A percentile compares a stretch with the other conserved stretches of the same genome.
Conservation (phyloP, 2,113 vertebrate genomes). For the Oreochromis niloticus region DNA sequence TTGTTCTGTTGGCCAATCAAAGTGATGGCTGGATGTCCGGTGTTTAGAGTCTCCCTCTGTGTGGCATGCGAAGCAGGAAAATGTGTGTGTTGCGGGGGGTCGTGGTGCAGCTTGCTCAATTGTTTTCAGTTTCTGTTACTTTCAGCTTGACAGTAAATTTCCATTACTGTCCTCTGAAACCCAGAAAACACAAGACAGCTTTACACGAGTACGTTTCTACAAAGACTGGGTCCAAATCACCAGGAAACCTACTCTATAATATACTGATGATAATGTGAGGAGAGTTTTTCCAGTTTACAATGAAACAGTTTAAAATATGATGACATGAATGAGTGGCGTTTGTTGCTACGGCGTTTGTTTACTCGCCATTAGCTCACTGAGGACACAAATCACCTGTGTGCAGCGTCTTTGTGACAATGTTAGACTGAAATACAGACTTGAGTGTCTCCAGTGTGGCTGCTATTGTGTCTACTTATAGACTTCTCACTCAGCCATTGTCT, state of each 20-base stretch:
- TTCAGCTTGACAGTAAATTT: background rate
- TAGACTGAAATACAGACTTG: background rate
- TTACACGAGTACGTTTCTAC: background rate
- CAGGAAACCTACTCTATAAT: background rate
- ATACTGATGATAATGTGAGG: background rate
- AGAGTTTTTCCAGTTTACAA: background rate
- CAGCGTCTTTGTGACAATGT: background rate
- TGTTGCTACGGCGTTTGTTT: background rate
- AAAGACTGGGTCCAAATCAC: background rate
- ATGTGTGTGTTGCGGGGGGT: background rate
- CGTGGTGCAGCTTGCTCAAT: background rate
- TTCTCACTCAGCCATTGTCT: background rate
- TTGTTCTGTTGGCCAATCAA: conserved; percentile 46
- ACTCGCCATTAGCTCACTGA: background rate
- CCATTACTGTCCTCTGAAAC: background rate
- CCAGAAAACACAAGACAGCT: background rate
- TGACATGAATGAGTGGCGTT: background rate
- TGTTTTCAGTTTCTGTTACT: background rate
- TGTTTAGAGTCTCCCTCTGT: conserved; percentile 12
- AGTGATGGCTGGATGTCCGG: conserved; percentile 39
- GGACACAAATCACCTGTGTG: background rate
- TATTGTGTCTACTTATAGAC: background rate
- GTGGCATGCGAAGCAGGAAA: background rate
- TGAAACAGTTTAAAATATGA: background rate
- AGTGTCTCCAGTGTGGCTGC: background rate